These are phyloP conservation scores for Sylvia borin DNA, from an alignment of 2,797 vertebrate genomes.

Conservation along the genomic window DNA sequence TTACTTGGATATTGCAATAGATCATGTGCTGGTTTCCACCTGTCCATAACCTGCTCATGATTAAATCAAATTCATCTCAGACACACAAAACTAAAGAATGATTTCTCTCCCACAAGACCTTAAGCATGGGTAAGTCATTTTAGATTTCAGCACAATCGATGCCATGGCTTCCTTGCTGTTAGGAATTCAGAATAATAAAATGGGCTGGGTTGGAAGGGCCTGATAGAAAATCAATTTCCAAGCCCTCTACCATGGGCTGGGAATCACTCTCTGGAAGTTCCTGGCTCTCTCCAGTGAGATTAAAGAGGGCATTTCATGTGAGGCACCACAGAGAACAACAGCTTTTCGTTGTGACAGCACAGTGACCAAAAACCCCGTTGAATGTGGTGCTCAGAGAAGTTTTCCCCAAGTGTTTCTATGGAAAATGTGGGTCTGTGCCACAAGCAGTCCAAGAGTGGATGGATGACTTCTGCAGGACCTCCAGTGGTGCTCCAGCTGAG, in stretches of 20 bases:
- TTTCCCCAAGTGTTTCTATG: neutral
- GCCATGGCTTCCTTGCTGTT: neutral
- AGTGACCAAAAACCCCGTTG: neutral
- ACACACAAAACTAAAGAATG: neutral
- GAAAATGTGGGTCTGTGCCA: neutral
- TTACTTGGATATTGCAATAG: neutral
- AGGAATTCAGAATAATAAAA: neutral
- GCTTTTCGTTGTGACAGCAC: neutral
- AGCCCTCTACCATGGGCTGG: neutral
- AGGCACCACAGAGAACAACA: neutral
- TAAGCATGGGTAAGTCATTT: accelerated
- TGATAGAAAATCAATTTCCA: neutral
- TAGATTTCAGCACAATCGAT: neutral
- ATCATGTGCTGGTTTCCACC: neutral
- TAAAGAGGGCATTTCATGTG: neutral
- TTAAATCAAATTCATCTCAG: neutral
- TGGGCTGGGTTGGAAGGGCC: neutral
- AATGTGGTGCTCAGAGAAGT: neutral
- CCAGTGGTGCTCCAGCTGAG: neutral
- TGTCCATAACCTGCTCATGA: neutral
- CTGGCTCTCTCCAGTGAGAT: neutral
- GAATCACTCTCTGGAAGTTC: neutral
- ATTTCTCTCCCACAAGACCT: neutral
- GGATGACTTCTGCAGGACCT: neutral
- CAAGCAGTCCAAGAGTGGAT: too few species aligned